Evolutionary conservation across 2,113 vertebrate species (phyloP).

Genomic region (Bujurquina vittata): DNA sequence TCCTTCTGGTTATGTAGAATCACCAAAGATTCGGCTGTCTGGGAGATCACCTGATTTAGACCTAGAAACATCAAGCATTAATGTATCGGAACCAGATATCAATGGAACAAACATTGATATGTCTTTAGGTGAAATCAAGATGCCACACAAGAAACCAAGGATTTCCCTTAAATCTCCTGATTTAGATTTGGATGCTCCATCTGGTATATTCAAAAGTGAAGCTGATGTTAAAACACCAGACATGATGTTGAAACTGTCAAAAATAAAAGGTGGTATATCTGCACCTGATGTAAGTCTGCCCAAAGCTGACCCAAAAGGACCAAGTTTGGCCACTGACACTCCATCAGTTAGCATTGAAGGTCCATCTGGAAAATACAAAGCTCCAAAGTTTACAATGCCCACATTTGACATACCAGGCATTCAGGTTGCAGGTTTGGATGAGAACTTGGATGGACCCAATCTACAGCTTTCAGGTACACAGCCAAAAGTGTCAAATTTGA

Average conservation of each 20-base stretch:
- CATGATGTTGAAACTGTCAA: conserved; percentile 36
- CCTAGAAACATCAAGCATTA: conserved; percentile 24
- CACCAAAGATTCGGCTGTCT: conserved; percentile 24
- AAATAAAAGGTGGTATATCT: conserved; percentile 35
- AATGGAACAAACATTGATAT: conserved; percentile 4
- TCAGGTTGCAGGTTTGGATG: conserved; percentile 31
- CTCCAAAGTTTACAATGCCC: conserved; percentile 69
- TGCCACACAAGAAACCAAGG: conserved; percentile 45
- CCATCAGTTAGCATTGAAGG: conserved; percentile 41
- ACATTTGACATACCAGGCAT: conserved; percentile 56
- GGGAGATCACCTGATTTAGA: conserved; percentile 36
- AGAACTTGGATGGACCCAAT: conserved; percentile 19
- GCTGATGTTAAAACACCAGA: conserved; percentile 39
- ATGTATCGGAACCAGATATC: conserved; percentile 34
- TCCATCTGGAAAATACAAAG: conserved; percentile 48
- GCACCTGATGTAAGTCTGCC: conserved; percentile 31
- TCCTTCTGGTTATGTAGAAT: conserved; percentile 30
- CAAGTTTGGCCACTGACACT: conserved; percentile 3
- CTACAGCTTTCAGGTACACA: background rate
- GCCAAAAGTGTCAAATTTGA: background rate
- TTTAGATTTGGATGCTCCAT: conserved; percentile 52
- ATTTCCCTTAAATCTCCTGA: conserved; percentile 45
- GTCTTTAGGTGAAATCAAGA: conserved; percentile 46
- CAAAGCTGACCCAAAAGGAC: conserved; percentile 27
- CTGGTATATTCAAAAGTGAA: conserved; percentile 31